These are phyloP conservation scores for Halichoeres trimaculatus DNA, from an alignment of 2,113 vertebrate species.

Conservation along the genomic window DNA sequence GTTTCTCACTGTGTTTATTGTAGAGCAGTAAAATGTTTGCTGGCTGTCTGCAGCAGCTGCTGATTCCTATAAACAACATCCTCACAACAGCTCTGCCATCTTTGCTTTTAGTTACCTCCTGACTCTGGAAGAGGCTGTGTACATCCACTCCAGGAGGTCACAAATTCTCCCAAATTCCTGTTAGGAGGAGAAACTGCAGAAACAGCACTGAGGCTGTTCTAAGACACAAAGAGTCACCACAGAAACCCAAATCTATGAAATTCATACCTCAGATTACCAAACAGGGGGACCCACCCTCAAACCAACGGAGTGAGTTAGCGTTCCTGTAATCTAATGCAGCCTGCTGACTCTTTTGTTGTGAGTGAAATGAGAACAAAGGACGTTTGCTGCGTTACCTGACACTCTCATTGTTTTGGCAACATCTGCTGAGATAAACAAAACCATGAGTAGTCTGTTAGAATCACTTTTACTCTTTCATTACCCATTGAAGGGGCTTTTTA, in stretches of 20 bases:
- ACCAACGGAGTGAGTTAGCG: too few relatives aligned
- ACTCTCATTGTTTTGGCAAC: neutral
- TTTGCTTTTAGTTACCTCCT: neutral
- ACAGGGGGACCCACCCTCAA: neutral
- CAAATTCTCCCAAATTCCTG: slow-evolving; percentile 1
- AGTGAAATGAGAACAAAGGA: neutral
- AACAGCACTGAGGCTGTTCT: neutral
- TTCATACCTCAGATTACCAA: slow-evolving; percentile 4
- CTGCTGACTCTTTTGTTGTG: slow-evolving; percentile 4
- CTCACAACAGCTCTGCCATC: slow-evolving; percentile 8
- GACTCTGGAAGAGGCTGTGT: neutral
- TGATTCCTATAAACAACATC: slow-evolving; percentile 4
- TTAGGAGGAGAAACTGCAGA: neutral
- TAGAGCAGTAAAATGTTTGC: neutral
- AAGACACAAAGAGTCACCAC: neutral
- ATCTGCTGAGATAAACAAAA: slow-evolving; percentile 46
- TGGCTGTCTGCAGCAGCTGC: neutral
- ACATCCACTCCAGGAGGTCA: slow-evolving; percentile 5
- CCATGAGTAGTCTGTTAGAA: slow-evolving; percentile 1
- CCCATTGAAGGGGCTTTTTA: too few relatives aligned
- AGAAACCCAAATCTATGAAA: slow-evolving; percentile 16
- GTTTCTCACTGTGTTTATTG: neutral
- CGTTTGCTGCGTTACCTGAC: slow-evolving; percentile 20
- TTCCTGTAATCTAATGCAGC: neutral
- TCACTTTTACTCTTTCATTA: too few relatives aligned